Conservation (phyloP, 2,888 invertebrate genomes). For the Lochmaea crataegi region DNA sequence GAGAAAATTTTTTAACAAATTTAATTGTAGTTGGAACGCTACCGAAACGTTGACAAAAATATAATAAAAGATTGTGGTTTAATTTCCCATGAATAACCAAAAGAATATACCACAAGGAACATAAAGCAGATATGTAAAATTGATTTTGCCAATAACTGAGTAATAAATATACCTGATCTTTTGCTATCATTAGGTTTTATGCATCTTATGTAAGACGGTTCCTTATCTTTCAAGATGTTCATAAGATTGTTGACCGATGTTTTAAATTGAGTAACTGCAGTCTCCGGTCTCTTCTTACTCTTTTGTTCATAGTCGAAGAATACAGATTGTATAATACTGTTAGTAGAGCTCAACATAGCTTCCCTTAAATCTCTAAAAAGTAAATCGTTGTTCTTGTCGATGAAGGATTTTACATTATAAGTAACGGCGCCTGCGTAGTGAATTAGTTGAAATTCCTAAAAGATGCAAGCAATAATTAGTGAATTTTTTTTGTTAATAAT, state of each 20-base stretch:
- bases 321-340: conserved; percentile 72
- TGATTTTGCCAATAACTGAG: not conserved
- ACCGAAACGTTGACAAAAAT: too few relatives aligned
- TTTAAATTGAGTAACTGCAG: conserved; percentile 92
- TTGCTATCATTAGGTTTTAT: conserved; percentile 94
- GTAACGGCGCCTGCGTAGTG: conserved; percentile 96
- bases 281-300: conserved; percentile 88
- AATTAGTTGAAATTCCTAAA: conserved; percentile 86
- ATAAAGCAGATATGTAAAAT: too few relatives aligned
- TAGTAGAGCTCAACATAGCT: conserved; percentile 80
- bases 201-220: conserved; percentile 93
- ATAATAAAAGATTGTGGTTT: too few relatives aligned
- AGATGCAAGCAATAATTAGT: conserved; percentile 34
- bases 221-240: conserved; percentile 91
- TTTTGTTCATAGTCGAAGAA: conserved; percentile 75
- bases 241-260: conserved; percentile 87
- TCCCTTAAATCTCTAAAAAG: conserved; percentile 89
- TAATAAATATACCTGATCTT: conserved; percentile 67
- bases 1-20: too few relatives aligned
- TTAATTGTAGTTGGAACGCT: too few relatives aligned
- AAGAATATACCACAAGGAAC: too few relatives aligned
- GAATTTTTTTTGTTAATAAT: too few relatives aligned
- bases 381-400: conserved; percentile 95
- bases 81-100: too few relatives aligned
- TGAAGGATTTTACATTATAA: conserved; percentile 86